These are phyloP conservation scores for Ormyrus pomaceus DNA, from an alignment of 2,888 invertebrate genomes.

Conservation along the genomic window DNA sequence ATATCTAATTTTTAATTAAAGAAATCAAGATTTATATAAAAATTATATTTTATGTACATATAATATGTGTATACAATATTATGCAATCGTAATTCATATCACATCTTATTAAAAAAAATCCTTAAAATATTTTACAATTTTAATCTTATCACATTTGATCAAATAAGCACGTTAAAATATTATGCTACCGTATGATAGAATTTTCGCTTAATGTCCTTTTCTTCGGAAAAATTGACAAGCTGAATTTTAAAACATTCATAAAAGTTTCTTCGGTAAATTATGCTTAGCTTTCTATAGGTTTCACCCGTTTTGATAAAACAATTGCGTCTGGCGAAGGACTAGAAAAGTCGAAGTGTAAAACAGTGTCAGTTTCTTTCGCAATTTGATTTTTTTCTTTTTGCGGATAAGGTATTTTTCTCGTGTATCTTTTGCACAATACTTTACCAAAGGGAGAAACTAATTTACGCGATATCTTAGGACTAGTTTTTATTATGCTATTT, in stretches of 20 bases:
- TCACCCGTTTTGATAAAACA: constrained; percentile 64
- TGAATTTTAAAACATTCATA: background rate
- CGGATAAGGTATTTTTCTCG: constrained; percentile 58
- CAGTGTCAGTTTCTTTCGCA: background rate
- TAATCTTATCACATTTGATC: constrained; percentile 11
- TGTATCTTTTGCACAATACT: constrained; percentile 75
- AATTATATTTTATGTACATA: too few species aligned
- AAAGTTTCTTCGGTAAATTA: background rate
- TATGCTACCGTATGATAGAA: background rate
- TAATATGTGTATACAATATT: background rate
- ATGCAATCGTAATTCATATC: constrained; percentile 11
- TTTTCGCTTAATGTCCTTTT: too few species aligned
- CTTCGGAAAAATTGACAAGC: too few species aligned
- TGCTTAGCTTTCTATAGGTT: background rate
- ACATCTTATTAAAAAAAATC: constrained; percentile 4
- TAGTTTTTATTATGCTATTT: constrained; percentile 28
- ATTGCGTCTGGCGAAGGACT: constrained; percentile 80
- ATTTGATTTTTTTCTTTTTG: background rate
- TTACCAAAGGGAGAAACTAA: constrained; percentile 77
- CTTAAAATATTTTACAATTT: constrained; percentile 10
- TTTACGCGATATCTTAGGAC: constrained; percentile 60
- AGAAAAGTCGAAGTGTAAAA: constrained; percentile 78
- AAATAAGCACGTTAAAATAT: constrained; percentile 5
- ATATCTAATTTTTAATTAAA: constrained; percentile 23
- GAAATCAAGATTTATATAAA: constrained; percentile 4